A percentile compares a stretch with the other conserved stretches of the same genome.
These are phyloP conservation scores for Helicoverpa assulta DNA, from an alignment of 2,888 invertebrate genomes.

Conservation along the genomic window DNA sequence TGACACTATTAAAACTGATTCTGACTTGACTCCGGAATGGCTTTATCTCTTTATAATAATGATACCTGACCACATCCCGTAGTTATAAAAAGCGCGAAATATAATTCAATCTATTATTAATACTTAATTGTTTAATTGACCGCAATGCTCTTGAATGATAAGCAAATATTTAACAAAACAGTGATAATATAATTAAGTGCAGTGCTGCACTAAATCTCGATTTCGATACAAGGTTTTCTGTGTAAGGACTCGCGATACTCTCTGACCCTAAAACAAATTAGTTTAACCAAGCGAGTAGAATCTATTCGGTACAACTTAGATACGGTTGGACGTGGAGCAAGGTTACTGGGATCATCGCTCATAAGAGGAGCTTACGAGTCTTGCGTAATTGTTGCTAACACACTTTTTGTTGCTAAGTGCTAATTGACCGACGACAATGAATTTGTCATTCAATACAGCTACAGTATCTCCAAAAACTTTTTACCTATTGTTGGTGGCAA, in stretches of 20 bases:
- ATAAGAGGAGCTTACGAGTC: slow-evolving; percentile 37
- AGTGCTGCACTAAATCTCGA: slow-evolving; percentile 67
- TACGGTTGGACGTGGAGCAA: slow-evolving; percentile 66
- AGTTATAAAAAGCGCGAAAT: slow-evolving; percentile 5
- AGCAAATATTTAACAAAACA: slow-evolving; percentile 53
- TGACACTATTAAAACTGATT: slow-evolving; percentile 11
- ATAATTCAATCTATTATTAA: slow-evolving; percentile 18
- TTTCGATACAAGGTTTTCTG: slow-evolving; percentile 70
- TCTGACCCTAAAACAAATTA: slow-evolving; percentile 74
- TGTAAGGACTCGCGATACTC: slow-evolving; percentile 72
- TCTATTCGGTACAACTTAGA: slow-evolving; percentile 67
- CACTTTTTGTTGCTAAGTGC: slow-evolving; percentile 17
- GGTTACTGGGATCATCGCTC: slow-evolving; percentile 63
- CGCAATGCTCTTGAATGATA: slow-evolving; percentile 62
- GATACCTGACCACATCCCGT: not conserved
- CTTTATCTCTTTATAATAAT: slow-evolving; percentile 15
- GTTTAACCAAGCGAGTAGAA: slow-evolving; percentile 74
- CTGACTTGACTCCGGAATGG: not conserved
- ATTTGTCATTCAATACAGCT: slow-evolving; percentile 19
- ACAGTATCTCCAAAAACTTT: slow-evolving; percentile 12
- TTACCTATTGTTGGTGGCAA: slow-evolving; percentile 1
- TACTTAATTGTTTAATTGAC: slow-evolving; percentile 47
- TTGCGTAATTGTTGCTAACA: slow-evolving; percentile 53
- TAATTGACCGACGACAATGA: slow-evolving; percentile 27
- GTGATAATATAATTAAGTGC: slow-evolving; percentile 62